Conservation (phyloP, 2,888 invertebrate genomes). For the Trachelus tabidus region DNA sequence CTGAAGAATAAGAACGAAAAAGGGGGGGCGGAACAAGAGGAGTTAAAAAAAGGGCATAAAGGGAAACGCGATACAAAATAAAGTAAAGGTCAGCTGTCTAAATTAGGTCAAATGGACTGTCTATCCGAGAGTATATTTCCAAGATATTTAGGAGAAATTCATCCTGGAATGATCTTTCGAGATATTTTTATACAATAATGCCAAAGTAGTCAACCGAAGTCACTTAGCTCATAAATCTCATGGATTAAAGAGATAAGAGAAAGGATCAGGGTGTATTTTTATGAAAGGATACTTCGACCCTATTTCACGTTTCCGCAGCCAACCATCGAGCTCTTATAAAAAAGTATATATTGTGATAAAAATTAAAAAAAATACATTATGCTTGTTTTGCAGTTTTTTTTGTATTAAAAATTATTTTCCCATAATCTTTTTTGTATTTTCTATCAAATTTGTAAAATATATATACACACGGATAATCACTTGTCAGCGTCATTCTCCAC, state of each 20-base stretch:
- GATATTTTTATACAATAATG: background rate
- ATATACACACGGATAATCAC: background rate
- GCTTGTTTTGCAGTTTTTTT: background rate
- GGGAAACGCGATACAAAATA: background rate
- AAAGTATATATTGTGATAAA: background rate
- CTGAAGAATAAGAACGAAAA: background rate
- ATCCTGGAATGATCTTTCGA: too few relatives aligned
- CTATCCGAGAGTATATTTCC: background rate
- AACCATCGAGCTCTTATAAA: background rate
- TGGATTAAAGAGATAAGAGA: background rate
- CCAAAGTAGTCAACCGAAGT: background rate
- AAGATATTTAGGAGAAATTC: too few relatives aligned
- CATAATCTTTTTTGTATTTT: too few relatives aligned
- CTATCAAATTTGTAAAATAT: background rate
- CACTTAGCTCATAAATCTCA: background rate
- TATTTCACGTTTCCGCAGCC: background rate
- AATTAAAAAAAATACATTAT: background rate
- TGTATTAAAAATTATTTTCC: background rate
- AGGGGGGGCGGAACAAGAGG: too few relatives aligned
- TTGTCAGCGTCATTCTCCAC: background rate
- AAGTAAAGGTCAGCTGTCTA: background rate
- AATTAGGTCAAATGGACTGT: background rate
- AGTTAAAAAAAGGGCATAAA: background rate
- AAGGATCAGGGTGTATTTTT: background rate
- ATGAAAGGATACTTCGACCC: background rate